A percentile compares a stretch with the other conserved stretches of the same genome.
Evolutionary conservation across 2,888 invertebrate genomes (phyloP).

Genomic region (Leptopilina myrica): DNA sequence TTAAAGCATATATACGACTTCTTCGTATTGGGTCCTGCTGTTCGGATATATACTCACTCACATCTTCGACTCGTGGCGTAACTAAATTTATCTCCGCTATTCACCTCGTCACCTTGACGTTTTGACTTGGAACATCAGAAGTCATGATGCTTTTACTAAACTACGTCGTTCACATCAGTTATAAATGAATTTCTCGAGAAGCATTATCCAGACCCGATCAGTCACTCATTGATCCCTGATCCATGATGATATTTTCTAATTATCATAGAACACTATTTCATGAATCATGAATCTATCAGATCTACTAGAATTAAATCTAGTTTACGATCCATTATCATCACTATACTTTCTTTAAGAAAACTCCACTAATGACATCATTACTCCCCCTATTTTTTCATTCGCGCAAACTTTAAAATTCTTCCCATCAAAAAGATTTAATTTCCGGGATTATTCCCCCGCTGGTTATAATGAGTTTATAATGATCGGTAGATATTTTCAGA

Average conservation of each 20-base stretch:
- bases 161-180: constrained; percentile 32
- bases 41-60: constrained; percentile 17
- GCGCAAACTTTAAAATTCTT: too few relatives aligned
- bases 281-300: background rate
- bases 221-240: constrained; percentile 10
- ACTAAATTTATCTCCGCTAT: background rate
- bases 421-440: too few relatives aligned
- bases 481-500: background rate
- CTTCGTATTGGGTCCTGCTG: constrained; percentile 5
- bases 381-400: too few relatives aligned
- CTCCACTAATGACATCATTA: too few relatives aligned
- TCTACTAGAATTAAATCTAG: too few relatives aligned
- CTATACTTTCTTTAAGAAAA: too few relatives aligned
- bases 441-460: background rate
- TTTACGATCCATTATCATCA: too few relatives aligned
- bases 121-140: background rate
- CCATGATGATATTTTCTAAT: constrained; percentile 8
- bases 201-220: background rate
- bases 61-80: too few relatives aligned
- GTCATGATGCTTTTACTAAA: constrained; percentile 25
- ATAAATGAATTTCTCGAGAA: constrained; percentile 22
- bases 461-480: constrained; percentile 18
- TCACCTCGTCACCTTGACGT: constrained; percentile 31
- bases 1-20: background rate
- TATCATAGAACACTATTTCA: background rate